These are phyloP conservation scores for Carcina quercana DNA, from an alignment of 2,888 invertebrate species.

Conservation along the genomic window DNA sequence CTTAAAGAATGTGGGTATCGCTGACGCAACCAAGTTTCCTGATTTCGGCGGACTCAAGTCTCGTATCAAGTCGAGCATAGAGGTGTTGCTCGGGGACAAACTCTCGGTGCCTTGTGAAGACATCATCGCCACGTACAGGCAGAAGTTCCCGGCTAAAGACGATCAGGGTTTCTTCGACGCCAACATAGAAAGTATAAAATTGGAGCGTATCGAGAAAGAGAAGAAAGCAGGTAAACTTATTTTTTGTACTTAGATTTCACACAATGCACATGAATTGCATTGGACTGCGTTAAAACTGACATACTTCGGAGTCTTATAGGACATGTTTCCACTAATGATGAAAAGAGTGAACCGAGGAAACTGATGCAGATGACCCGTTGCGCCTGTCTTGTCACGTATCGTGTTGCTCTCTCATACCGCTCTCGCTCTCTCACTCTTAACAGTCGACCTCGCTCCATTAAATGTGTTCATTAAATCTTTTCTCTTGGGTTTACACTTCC, in stretches of 20 bases:
- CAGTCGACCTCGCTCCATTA: too few species aligned
- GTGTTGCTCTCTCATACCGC: too few species aligned
- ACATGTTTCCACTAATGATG: too few species aligned
- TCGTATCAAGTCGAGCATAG: constrained; percentile 20
- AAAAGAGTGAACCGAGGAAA: too few species aligned
- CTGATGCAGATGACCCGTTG: too few species aligned
- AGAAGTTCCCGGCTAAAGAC: constrained; percentile 3
- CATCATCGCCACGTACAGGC: constrained; percentile 16
- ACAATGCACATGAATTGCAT: too few species aligned
- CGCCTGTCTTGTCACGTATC: too few species aligned
- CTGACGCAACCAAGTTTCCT: not conserved
- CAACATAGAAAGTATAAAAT: constrained; percentile 7
- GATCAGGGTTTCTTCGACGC: constrained; percentile 6
- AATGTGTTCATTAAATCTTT: too few species aligned
- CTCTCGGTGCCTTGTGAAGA: constrained; percentile 5
- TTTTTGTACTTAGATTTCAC: not conserved
- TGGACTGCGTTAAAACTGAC: too few species aligned
- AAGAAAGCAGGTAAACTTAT: constrained; percentile 12
- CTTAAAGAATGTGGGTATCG: not conserved
- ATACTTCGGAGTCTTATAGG: too few species aligned
- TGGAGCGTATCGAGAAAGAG: constrained; percentile 5
- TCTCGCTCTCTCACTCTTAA: too few species aligned
- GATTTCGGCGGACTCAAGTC: constrained; percentile 13
- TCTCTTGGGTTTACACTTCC: too few species aligned
- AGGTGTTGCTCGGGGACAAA: constrained; percentile 18